Percentiles rank a stretch among this genome's conserved stretches.
Conservation (phyloP, 2,113 vertebrate genomes). For the Strix aluco region DNA sequence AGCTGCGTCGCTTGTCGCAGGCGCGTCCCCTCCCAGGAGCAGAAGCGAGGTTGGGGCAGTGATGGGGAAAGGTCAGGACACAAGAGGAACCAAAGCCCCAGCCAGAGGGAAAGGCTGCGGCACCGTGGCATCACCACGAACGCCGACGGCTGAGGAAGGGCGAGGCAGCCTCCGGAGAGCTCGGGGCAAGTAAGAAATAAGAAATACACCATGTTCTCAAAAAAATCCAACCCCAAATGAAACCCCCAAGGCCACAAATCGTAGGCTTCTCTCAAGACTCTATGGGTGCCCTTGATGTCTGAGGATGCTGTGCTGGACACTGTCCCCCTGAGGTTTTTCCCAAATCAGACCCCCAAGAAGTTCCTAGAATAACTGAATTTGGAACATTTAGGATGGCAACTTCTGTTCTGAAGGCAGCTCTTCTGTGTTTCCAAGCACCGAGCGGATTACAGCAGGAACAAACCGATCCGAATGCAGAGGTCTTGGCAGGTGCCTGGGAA, state of each 20-base stretch:
- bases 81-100: background rate
- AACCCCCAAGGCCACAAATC: background rate
- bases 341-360: background rate
- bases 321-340: background rate
- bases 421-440: background rate
- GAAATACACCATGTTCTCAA: background rate
- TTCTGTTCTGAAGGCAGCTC: background rate
- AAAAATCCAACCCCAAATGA: background rate
- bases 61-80: background rate
- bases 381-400: background rate
- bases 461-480: background rate
- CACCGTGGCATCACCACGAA: rapidly evolving
- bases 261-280: background rate
- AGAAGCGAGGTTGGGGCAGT: background rate
- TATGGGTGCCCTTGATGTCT: background rate
- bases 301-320: background rate
- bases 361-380: background rate
- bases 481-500: background rate
- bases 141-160: rapidly evolving
- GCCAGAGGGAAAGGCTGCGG: background rate
- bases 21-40: background rate
- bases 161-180: background rate
- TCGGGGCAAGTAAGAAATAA: background rate
- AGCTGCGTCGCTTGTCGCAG: background rate
- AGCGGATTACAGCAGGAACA: background rate